Base-by-base conservation (phyloP, 2,113 vertebrate species). In the Pseudorectes ferrugineus region DNA sequence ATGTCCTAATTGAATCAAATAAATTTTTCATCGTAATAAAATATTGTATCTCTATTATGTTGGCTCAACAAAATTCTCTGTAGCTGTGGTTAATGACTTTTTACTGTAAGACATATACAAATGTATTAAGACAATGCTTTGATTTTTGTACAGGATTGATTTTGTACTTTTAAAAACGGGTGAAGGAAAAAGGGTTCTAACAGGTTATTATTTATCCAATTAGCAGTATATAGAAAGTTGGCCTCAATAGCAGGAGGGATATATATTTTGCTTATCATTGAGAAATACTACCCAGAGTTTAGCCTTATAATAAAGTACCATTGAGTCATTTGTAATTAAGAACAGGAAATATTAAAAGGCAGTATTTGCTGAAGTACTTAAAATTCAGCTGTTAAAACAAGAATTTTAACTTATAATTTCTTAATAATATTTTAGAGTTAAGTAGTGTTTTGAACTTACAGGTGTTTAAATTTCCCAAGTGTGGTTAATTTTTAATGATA, bases 321-420 rank as follows among this genome's bases (percentile, higher is more conserved):
- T 62, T 96, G 81, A 97, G 89, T 95, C 95, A 86, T 93, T 48
- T 95, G 55, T 90, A 94, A 93, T 97, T 96, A 96, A 96, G 92
- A 96, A 95, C 95, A 94, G 94, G 77, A 96, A 97, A 96, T 95
- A 96, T 83, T 87, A 97, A 97, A 97, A 95, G 79, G 71, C 46
- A 96, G 52, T 94, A 95, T 97, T 96, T 97, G 82, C 62, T 92
- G 71, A 95, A 95, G 63, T 94, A 75, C 90, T 97, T 96, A 93
- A 94, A 97, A 93, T 89, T 97, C 95, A 97, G 84, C 95, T 97
- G 97, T 97, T 96, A 93, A 97, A 97, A 97, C 90, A 97, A 76
- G 88, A 96, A 96, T 95, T 96, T 87, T 91, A 92, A 79, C 57
- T 96, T 94, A 87, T 42, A 88, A 91, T 95, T 97, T 95, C 76